Evolutionary conservation across 37 sponge, comb jelly and placozoan genomes (phyloP).

Genomic region (Axinella damicornis): DNA sequence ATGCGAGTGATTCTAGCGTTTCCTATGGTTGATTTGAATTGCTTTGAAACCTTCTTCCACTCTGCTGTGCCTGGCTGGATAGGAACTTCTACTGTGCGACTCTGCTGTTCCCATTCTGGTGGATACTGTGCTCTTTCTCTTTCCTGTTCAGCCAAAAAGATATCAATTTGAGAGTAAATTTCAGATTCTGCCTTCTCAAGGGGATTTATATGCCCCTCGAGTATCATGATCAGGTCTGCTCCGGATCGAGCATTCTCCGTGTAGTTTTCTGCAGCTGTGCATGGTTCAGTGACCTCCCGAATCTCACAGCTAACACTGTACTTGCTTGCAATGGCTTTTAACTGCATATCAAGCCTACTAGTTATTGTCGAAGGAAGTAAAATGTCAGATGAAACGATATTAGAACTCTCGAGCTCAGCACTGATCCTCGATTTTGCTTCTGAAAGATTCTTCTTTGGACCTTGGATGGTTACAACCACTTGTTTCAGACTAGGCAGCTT

Average conservation of each 20-base stretch:
- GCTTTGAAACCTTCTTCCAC: not conserved
- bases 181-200: constrained; percentile 37
- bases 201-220: constrained; percentile 22
- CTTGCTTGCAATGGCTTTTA: not conserved
- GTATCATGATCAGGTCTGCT: not conserved
- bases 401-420: not conserved
- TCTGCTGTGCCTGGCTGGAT: not conserved
- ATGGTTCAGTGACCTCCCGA: too few species aligned
- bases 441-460: constrained; percentile 33
- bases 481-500: too few species aligned
- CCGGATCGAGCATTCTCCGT: too few species aligned
- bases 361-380: constrained; percentile 11
- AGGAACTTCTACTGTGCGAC: not conserved
- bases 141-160: not conserved
- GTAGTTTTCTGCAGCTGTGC: too few species aligned
- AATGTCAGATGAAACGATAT: not conserved
- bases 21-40: not conserved
- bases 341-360: not conserved
- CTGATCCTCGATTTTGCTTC: constrained; percentile 2
- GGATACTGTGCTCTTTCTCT: not conserved
- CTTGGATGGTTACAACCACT: constrained; percentile 23
- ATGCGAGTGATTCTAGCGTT: constrained; percentile 1
- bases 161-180: constrained; percentile 24
- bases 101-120: not conserved
- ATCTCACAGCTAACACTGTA: not conserved